A percentile compares a stretch with the other conserved stretches of the same genome.
Conservation (phyloP, 2,888 invertebrate genomes). For the Pheosia tremula region DNA sequence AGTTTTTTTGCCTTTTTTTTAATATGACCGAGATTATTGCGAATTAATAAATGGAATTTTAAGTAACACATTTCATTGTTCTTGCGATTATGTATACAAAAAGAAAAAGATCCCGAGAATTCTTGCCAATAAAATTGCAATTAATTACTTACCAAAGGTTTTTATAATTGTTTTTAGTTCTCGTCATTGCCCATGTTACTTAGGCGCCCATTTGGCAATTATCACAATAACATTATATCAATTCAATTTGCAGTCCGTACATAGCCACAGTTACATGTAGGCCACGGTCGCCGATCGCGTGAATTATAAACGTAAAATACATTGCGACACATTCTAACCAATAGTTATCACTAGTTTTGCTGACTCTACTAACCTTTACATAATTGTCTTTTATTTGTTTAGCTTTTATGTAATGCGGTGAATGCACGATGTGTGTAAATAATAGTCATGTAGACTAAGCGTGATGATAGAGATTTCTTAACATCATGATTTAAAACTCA, state of each 20-base stretch:
- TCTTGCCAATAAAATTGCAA: no score
- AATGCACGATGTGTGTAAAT: not conserved
- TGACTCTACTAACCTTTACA: constrained; percentile 16
- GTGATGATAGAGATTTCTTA: no score
- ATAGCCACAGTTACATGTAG: constrained; percentile 30
- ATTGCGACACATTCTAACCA: constrained; percentile 38
- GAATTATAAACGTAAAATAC: constrained; percentile 47
- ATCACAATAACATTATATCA: not conserved
- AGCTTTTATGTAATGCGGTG: constrained; percentile 9
- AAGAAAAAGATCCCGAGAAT: no score
- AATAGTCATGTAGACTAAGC: no score
- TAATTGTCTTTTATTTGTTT: constrained; percentile 11
- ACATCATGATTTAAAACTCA: no score
- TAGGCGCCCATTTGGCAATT: not conserved
- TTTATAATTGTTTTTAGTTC: no score
- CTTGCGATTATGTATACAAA: no score
- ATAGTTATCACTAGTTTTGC: constrained; percentile 21
- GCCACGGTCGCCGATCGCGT: constrained; percentile 46
- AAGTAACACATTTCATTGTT: no score
- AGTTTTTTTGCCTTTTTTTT: no score
- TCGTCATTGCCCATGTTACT: not conserved
- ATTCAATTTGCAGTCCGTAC: constrained; percentile 15
- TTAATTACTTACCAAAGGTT: no score
- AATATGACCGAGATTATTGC: no score
- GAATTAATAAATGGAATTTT: no score